Base-by-base conservation (phyloP, 2,888 invertebrate genomes). In the Sepioteuthis lessoniana region DNA sequence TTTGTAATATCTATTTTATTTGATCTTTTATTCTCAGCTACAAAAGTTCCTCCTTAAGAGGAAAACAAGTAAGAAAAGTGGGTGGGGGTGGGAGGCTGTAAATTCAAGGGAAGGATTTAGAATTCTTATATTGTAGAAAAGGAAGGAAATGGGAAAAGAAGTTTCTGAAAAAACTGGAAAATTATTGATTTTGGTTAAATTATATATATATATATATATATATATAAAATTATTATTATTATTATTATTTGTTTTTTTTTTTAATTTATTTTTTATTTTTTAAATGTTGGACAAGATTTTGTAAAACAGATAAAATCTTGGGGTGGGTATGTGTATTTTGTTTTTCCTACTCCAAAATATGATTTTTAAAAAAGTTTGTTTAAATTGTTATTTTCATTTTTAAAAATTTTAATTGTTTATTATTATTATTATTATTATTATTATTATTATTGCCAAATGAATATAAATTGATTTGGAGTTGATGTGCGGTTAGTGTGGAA, bases 1-100 rank as follows among this genome's bases (percentile, higher is more conserved):
- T 76, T 76, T 76, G 76, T 76, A 76, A 76, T 35, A 76, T 76
- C n/a, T 76, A 76, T 76, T 76, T 60, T 60, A 60, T 60, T 60
- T 60, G 0, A 35, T 47, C 19, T 25, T 55, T 55, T 55, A 55
- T 55, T 55, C 19, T 21, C 2, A 0, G 28, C 55, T 55, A 55
- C 55, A 55, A 5, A 25, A 21, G 25, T 55, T 55, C 25, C 28
- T 55, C 76, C n/a, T n/a, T 16, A 76, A 35, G 8, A 76, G n/a
- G n/a, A 76, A n/a, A n/a, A 35, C 10, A 3, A 76, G 13, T 5
- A 42, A 42, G 7, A 42, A 42, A 42, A 42, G 42, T 5, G 7
- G 42, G 7, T 5, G 42, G 42, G 42, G 42, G 42, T 42, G 42
- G 42, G n/a, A n/a, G n/a, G n/a, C n/a, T n/a, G n/a, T n/a, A n/a